Percentiles rank a stretch among this genome's conserved stretches.
phyloP scores from a whole-genome alignment of 2,797 vertebrate species.

The Siniperca undulata region DNA sequence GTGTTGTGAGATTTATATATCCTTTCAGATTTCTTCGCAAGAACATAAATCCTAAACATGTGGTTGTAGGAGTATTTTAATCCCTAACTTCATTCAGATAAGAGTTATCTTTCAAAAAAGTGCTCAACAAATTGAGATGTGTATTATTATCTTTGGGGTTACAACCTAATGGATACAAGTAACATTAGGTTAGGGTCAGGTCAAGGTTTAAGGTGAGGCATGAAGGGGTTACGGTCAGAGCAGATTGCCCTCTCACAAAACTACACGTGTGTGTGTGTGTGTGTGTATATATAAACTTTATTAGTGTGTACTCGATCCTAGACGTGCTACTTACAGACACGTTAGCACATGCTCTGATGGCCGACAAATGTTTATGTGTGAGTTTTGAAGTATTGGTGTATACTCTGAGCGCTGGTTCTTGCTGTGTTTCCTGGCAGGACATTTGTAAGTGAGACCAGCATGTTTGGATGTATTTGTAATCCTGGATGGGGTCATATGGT shows the following conservation, averaged over 20 bases:
- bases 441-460: slow-evolving; percentile 77
- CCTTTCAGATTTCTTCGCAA: slow-evolving; percentile 20
- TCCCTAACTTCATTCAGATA: slow-evolving; percentile 13
- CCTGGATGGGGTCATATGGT: slow-evolving; percentile 52
- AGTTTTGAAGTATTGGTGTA: slow-evolving; percentile 46
- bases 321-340: slow-evolving; percentile 13
- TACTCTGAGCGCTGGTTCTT: slow-evolving; percentile 29
- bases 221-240: background rate
- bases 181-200: slow-evolving; percentile 3
- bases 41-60: slow-evolving; percentile 1
- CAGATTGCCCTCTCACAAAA: background rate
- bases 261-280: background rate
- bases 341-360: slow-evolving; percentile 46
- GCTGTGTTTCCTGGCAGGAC: slow-evolving; percentile 74
- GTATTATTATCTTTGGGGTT: slow-evolving; percentile 19
- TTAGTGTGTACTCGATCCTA: slow-evolving; percentile 39
- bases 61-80: background rate
- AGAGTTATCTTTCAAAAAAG: background rate
- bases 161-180: background rate
- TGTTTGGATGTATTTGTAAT: slow-evolving; percentile 69
- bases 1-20: slow-evolving; percentile 21
- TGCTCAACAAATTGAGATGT: background rate
- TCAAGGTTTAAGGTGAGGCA: slow-evolving; percentile 1
- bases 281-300: slow-evolving; percentile 22
- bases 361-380: slow-evolving; percentile 53